Percentiles rank a stretch among this genome's conserved stretches.
phyloP scores from a whole-genome alignment of 2,113 vertebrate species.

The Lates calcarifer region DNA sequence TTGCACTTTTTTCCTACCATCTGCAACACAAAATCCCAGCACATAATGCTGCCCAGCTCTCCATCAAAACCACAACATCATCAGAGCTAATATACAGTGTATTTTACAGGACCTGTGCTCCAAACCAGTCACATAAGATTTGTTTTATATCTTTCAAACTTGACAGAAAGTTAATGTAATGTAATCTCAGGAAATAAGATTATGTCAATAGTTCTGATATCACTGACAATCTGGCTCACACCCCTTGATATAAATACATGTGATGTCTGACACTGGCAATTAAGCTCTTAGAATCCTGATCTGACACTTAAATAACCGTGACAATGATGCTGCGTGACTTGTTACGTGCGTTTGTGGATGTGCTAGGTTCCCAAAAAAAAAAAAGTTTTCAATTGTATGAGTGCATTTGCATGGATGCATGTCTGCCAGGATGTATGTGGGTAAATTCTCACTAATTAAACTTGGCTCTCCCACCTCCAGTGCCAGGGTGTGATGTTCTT shows the following conservation, averaged over 20 bases:
- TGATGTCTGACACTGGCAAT: constrained; percentile 57
- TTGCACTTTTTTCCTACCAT: background rate
- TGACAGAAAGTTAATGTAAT: constrained; percentile 33
- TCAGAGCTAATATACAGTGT: background rate
- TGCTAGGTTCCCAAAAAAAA: constrained; percentile 17
- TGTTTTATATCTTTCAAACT: constrained; percentile 4
- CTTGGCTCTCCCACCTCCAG: constrained; percentile 67
- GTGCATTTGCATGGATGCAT: constrained; percentile 36
- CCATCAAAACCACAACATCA: background rate
- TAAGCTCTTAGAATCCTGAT: constrained; percentile 54
- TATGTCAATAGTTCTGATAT: constrained; percentile 49
- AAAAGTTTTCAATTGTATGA: constrained; percentile 28
- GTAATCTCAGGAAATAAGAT: constrained; percentile 31
- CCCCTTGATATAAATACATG: background rate
- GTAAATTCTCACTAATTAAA: constrained; percentile 68
- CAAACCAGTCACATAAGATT: background rate
- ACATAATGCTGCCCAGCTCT: background rate
- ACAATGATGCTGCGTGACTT: constrained; percentile 48
- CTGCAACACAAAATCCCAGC: background rate
- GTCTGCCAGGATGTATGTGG: constrained; percentile 55
- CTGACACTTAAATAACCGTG: constrained; percentile 57
- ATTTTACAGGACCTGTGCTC: background rate
- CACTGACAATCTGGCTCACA: constrained; percentile 51
- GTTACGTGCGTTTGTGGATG: constrained; percentile 24
- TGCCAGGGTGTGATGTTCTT: constrained; percentile 79